Evolutionary conservation across 1,140 invertebrate genomes (phyloP).

Genomic region (Acromyrmex echinatior): DNA sequence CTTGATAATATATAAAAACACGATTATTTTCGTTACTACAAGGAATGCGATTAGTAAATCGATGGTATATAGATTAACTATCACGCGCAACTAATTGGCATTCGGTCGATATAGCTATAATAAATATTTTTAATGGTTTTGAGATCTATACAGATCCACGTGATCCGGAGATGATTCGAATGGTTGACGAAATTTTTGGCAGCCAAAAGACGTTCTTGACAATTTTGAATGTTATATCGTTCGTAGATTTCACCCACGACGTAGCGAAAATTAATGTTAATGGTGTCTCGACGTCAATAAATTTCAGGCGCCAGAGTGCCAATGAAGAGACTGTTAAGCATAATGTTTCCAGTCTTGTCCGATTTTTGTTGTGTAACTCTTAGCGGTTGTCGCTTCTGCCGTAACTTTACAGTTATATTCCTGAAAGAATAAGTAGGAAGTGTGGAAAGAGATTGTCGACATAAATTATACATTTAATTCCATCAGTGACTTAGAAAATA

Average conservation of each 20-base stretch:
- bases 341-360: neutral
- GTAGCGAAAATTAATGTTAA: slow-evolving; percentile 28
- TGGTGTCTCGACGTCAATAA: slow-evolving; percentile 2
- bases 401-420: neutral
- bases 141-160: slow-evolving; percentile 27
- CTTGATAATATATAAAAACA: neutral
- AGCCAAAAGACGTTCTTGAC: neutral
- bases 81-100: neutral
- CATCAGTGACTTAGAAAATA: neutral
- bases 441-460: neutral
- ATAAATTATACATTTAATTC: neutral
- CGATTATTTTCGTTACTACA: neutral
- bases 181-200: slow-evolving; percentile 63
- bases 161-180: slow-evolving; percentile 18
- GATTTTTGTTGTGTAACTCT: neutral
- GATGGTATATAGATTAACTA: neutral
- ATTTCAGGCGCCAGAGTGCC: neutral
- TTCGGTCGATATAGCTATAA: slow-evolving; percentile 5
- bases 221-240: slow-evolving; percentile 23
- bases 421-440: neutral
- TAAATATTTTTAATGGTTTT: neutral
- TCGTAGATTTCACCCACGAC: slow-evolving; percentile 19
- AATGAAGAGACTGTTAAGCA: neutral
- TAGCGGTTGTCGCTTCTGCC: neutral
- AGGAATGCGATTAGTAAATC: slow-evolving; percentile 19